Percentiles rank a stretch among this genome's conserved stretches.
These are phyloP conservation scores for Chalcosyrphus nemorum DNA, from an alignment of 2,888 invertebrate species.

Conservation along the genomic window DNA sequence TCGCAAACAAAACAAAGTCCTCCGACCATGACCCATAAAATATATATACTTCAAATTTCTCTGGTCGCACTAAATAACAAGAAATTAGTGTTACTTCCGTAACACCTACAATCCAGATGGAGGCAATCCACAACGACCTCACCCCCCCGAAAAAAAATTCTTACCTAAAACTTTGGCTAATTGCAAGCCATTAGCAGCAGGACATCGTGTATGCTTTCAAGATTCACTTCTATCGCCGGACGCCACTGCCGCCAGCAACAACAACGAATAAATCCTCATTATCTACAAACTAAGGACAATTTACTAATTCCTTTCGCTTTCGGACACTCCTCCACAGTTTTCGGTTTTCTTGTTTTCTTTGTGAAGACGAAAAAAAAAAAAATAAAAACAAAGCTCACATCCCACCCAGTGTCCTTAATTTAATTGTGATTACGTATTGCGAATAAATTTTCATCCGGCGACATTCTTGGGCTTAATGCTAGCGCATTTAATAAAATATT, in stretches of 20 bases:
- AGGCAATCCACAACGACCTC: neutral
- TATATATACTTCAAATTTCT: constrained; percentile 1
- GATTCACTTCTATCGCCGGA: constrained; percentile 45
- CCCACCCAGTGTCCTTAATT: constrained; percentile 35
- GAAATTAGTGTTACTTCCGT: constrained; percentile 45
- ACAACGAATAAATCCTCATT: constrained; percentile 64
- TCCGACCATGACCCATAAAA: constrained; percentile 56
- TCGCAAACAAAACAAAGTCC: constrained; percentile 14
- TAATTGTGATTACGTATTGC: constrained; percentile 32
- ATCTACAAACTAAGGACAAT: constrained; percentile 38
- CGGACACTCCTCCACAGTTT: neutral
- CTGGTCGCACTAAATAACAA: neutral
- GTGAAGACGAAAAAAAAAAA: neutral
- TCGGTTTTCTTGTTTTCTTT: neutral
- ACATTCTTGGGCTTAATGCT: constrained; percentile 13
- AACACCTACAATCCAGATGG: constrained; percentile 43
- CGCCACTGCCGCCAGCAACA: constrained; percentile 19
- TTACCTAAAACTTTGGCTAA: constrained; percentile 59
- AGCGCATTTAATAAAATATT: constrained; percentile 44
- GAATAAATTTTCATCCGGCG: constrained; percentile 39
- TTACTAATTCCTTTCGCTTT: neutral
- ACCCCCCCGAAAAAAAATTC: neutral
- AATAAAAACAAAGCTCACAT: too few relatives aligned
- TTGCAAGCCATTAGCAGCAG: constrained; percentile 59
- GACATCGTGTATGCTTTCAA: constrained; percentile 5